Evolutionary conservation across 1,140 invertebrate species (phyloP), one percentile per base, ranked within the genome.

Genomic region (Drosophila pectinifera): DNA sequence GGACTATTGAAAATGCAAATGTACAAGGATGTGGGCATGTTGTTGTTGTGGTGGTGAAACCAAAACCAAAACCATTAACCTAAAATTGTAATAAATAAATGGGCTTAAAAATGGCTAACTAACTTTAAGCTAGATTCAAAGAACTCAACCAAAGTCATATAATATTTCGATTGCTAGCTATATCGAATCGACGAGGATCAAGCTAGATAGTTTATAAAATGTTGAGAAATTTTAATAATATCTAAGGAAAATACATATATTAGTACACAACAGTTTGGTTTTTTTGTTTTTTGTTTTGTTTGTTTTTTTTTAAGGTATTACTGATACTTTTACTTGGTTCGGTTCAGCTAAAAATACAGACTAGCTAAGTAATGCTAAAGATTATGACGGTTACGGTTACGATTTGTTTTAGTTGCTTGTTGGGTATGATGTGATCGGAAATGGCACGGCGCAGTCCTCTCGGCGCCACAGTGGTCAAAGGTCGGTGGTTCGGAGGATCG

Each of bases 321-420:
- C 41, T 55, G 31, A 16, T 62, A 59, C 26, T 28, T 51, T 61
- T 46, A 49, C 45, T 51, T 34, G 28, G 26, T 48, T 73, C 41
- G 46, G 45, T 67, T 78, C 54, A 67, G 42, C 76, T 79, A 79
- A 72, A 53, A 68, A 73, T 80, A 81, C 59, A 81, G 65, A 81
- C 72, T 64, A 81, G 42, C 62, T 76, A 76, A 54, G 22, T 68
- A 59, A 54, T 73, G 62, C 73, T 58, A 73, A 20, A 78, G 58
- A 72, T 69, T 41, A 57, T 70, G 64, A 72, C 61, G 43, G 13
- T 34, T 34, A 34, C 42, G 59, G 59, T 70, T 70, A 51, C 61
- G 64, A 68, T 68, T 68, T 67, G 61, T 55, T 69, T 61, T 65
- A 49, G 59, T 67, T 65, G 63, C 46, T 67, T 67, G 63, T 51